A percentile compares a stretch with the other conserved stretches of the same genome.
Conservation (phyloP, 2,797 vertebrate genomes). For the Petrocephalus sullivani region DNA sequence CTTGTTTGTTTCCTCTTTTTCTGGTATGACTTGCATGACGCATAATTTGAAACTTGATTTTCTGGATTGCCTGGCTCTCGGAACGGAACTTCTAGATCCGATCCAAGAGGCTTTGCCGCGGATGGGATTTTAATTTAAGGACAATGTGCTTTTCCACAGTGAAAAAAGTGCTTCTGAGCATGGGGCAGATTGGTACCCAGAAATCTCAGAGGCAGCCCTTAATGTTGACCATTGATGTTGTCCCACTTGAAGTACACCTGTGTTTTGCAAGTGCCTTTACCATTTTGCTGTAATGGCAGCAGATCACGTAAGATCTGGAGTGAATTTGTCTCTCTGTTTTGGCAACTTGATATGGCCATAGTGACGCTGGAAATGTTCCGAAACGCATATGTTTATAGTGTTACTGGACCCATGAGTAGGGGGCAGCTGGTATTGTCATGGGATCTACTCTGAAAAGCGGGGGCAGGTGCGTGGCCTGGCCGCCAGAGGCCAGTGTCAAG, state of each 20-base stretch:
- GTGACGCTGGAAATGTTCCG: neutral
- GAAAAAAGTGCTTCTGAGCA: neutral
- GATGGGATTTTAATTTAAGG: neutral
- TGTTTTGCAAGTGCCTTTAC: neutral
- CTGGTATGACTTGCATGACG: neutral
- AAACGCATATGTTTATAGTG: constrained; percentile 5
- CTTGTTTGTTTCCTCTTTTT: neutral
- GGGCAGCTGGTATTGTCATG: neutral
- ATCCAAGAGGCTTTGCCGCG: neutral
- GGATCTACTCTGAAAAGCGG: neutral
- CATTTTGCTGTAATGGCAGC: neutral
- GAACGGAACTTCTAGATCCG: neutral
- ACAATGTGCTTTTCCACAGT: neutral
- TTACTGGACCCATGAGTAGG: neutral
- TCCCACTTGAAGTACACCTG: neutral
- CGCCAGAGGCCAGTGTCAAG: neutral
- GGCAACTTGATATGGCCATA: neutral
- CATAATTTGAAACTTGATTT: neutral
- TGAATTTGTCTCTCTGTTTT: neutral
- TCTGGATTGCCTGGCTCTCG: neutral
- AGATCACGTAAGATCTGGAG: neutral
- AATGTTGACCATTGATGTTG: neutral
- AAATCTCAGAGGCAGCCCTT: neutral
- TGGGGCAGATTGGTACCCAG: neutral
- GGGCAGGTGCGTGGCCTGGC: neutral